Evolutionary conservation across 2,888 invertebrate species (phyloP).

Genomic region (Electrophaes corylata): DNA sequence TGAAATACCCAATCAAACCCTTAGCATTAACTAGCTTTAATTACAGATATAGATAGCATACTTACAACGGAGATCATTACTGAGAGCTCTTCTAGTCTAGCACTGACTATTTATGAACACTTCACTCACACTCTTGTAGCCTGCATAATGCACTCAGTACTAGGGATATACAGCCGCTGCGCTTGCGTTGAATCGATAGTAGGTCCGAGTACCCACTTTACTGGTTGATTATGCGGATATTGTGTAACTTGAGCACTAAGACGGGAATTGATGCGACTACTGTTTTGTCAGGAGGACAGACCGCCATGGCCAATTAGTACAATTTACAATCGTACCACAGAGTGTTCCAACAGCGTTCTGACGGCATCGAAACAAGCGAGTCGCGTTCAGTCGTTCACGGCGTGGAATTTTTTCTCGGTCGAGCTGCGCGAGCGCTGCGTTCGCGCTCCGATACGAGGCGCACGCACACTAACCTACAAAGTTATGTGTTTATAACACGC

Average conservation of each 20-base stretch:
- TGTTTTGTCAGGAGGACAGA: conserved; percentile 71
- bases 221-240: conserved; percentile 61
- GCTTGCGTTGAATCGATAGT: conserved; percentile 58
- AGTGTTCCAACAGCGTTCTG: conserved; percentile 75
- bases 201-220: conserved; percentile 52
- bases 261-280: conserved; percentile 71
- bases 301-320: conserved; percentile 81
- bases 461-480: conserved; percentile 57
- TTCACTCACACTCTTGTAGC: conserved; percentile 73
- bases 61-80: conserved; percentile 77
- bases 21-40: conserved; percentile 45
- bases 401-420: conserved; percentile 73
- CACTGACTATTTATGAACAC: conserved; percentile 79
- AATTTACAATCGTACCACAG: conserved; percentile 77
- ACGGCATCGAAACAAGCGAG: conserved; percentile 76
- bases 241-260: conserved; percentile 64
- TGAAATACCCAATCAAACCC: conserved; percentile 42
- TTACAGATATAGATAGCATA: conserved; percentile 55
- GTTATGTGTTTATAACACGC: conserved; percentile 30
- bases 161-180: conserved; percentile 62
- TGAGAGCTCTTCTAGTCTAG: conserved; percentile 70
- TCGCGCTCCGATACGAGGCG: conserved; percentile 68
- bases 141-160: conserved; percentile 73
- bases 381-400: conserved; percentile 81
- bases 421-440: conserved; percentile 71